Evolutionary conservation across 1,140 invertebrate genomes (phyloP), one percentile per base, ranked within the genome.

Genomic region (Druon quercuslanigerum): DNA sequence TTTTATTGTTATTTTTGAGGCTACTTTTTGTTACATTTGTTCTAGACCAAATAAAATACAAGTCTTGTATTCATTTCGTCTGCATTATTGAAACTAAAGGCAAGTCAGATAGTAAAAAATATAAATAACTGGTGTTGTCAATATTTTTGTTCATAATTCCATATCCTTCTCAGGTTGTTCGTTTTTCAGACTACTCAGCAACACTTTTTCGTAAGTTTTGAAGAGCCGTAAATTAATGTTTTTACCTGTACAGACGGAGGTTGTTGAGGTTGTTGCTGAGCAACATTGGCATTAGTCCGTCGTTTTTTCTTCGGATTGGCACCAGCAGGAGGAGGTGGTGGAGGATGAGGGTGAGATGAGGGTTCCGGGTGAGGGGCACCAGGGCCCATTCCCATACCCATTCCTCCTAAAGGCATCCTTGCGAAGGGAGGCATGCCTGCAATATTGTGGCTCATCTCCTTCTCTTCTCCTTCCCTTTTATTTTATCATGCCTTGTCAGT

Each of bases 251-350:
- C 90, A 74, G 92, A 88, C 16, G 92, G 91, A 40, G 92, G 91
- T 77, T 92, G 92, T 73, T 93, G 92, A 46, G 92, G 91, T 19
- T 91, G 83, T 77, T 90, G 87, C 77, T 92, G 91, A 66, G 90
- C 86, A 73, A 91, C 88, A 71, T 89, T 90, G 20, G 92, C 88
- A 78, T 91, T 92, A 11, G 93, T 93, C 56, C 94, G 88, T 81
- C 93, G 85, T 79, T 94, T 94, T 83, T 94, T 94, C 83, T 94
- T 94, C n/a, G 93, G 93, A 85, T 92, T 92, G 16, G 91, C 92
- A 79, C 92, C 91, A 66, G 92, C 89, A 50, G 93, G 90, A 79
- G 90, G 87, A 81, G 91, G 84, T 51, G 92, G 87, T 78, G 91
- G 90, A 78, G 91, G 91, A 82, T 90, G 88, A 79, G 90, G 89